Percentiles rank a stretch among this genome's conserved stretches.
These are phyloP conservation scores for Mimumesa dahlbomi DNA, from an alignment of 2,888 invertebrate species.

Conservation along the genomic window DNA sequence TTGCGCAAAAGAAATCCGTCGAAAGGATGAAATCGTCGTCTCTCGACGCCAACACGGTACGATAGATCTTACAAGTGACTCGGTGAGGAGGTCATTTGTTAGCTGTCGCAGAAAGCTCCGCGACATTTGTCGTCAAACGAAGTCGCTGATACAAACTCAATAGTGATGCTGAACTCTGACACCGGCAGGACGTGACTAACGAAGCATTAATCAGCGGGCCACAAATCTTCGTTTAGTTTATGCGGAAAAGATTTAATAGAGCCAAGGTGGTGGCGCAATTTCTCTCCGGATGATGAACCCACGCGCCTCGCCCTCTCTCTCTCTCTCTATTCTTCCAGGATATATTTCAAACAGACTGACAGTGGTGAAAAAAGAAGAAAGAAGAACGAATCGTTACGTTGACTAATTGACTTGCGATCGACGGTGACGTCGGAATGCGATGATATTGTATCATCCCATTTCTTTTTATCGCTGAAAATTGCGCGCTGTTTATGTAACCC, in stretches of 20 bases:
- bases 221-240: slow-evolving; percentile 61
- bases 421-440: slow-evolving; percentile 5
- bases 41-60: background rate
- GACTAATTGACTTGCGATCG: slow-evolving; percentile 37
- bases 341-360: slow-evolving; percentile 12
- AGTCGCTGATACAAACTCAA: slow-evolving; percentile 37
- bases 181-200: slow-evolving; percentile 40
- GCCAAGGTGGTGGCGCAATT: slow-evolving; percentile 30
- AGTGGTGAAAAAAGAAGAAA: slow-evolving; percentile 21
- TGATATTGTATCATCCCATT: no score
- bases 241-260: slow-evolving; percentile 48
- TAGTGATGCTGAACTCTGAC: slow-evolving; percentile 49
- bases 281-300: slow-evolving; percentile 55
- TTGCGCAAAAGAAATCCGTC: no score
- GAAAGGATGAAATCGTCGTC: no score
- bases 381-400: slow-evolving; percentile 31
- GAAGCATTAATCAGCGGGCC: slow-evolving; percentile 52
- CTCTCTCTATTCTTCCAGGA: background rate
- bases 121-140: slow-evolving; percentile 36
- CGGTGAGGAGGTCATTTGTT: slow-evolving; percentile 9
- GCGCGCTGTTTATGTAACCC: no score
- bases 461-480: no score
- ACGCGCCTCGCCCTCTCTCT: slow-evolving; percentile 15
- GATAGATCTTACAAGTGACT: background rate
- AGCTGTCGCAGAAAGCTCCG: slow-evolving; percentile 8